Evolutionary conservation across 2,888 invertebrate genomes (phyloP).

Genomic region (Meta bourneti): DNA sequence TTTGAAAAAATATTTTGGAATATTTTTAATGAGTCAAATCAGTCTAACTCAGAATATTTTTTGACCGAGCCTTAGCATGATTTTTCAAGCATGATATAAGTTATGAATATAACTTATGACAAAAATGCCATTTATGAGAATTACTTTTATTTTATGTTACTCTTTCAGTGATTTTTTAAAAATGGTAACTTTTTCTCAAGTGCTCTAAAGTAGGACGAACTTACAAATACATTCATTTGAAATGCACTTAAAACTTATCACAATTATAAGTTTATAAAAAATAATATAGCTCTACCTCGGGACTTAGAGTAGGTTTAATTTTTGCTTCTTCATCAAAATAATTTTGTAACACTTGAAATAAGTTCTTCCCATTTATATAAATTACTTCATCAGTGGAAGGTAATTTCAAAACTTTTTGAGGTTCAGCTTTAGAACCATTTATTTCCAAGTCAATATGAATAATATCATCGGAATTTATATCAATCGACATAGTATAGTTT

Average conservation of each 20-base stretch:
- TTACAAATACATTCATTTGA: too few relatives aligned
- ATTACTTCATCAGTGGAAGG: not conserved
- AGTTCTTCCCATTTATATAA: not conserved
- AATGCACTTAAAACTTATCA: too few relatives aligned
- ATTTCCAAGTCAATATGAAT: conserved; percentile 2
- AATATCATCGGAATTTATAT: conserved; percentile 17
- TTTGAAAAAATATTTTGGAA: not conserved
- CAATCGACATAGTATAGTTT: not conserved
- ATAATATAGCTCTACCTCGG: too few relatives aligned
- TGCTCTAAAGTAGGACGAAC: too few relatives aligned
- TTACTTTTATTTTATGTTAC: too few relatives aligned
- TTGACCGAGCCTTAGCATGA: not conserved
- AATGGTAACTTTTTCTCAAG: too few relatives aligned
- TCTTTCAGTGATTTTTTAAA: too few relatives aligned
- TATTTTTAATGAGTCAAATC: too few relatives aligned
- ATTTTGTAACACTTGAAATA: not conserved
- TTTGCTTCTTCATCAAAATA: conserved; percentile 5
- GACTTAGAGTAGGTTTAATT: too few relatives aligned
- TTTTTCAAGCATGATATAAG: not conserved
- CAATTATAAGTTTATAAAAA: too few relatives aligned
- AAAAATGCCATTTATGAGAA: not conserved
- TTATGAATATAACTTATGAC: not conserved
- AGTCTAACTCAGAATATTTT: not conserved
- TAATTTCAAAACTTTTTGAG: not conserved
- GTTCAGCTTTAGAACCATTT: not conserved